phyloP scores from a whole-genome alignment of 1,140 invertebrate genomes.

The Caerostris extrusa region DNA sequence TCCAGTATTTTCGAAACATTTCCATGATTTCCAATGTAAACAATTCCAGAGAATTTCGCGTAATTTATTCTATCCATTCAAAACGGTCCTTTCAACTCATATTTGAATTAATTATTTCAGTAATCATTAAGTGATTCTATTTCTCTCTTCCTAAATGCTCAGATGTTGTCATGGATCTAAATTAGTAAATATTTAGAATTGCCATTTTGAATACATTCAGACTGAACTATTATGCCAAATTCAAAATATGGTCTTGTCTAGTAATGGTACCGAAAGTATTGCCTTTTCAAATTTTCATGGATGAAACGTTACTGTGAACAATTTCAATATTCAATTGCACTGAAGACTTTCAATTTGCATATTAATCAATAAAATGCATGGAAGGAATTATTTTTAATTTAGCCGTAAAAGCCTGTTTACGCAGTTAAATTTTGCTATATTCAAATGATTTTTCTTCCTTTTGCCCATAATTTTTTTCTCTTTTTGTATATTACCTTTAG shows the following conservation, averaged over 20 bases:
- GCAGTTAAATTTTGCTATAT: too few species aligned
- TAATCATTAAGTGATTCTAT: not conserved
- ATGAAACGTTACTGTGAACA: too few species aligned
- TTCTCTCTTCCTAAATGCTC: not conserved
- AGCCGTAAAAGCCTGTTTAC: too few species aligned
- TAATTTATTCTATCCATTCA: not conserved
- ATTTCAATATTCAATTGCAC: too few species aligned
- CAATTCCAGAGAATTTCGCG: not conserved
- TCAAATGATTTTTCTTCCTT: too few species aligned
- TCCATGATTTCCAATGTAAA: not conserved
- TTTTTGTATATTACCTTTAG: too few species aligned
- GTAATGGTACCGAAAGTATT: too few species aligned
- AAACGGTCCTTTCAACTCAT: not conserved
- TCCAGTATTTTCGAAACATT: not conserved
- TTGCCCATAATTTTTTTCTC: too few species aligned
- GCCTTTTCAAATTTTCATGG: too few species aligned
- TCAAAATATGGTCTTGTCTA: not conserved
- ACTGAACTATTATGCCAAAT: not conserved
- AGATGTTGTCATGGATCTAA: not conserved
- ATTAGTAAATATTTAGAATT: slow-evolving; percentile 14
- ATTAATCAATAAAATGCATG: too few species aligned
- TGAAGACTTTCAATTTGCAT: too few species aligned
- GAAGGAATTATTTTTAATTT: too few species aligned
- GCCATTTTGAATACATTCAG: not conserved
- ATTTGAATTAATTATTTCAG: not conserved